Conservation (phyloP, 2,888 invertebrate genomes). For the Lucinisca nassula region DNA sequence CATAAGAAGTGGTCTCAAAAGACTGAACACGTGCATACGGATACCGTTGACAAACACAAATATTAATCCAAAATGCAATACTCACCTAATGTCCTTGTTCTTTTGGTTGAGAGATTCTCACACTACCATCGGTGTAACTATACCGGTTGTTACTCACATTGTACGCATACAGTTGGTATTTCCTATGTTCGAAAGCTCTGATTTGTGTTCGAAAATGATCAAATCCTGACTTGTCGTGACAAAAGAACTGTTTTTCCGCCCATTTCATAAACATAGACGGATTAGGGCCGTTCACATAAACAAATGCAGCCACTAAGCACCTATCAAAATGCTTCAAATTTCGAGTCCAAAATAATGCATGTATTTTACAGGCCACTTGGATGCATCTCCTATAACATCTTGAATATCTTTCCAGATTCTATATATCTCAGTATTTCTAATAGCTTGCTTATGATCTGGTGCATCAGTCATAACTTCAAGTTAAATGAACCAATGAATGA, state of each 20-base stretch:
- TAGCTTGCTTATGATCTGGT: too few species aligned
- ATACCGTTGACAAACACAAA: too few species aligned
- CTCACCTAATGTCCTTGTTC: not conserved
- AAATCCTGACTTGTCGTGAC: not conserved
- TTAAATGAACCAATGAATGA: too few species aligned
- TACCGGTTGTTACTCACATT: not conserved
- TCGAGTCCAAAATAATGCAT: not conserved
- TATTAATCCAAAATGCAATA: too few species aligned
- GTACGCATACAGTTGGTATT: not conserved
- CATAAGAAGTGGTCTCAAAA: too few species aligned
- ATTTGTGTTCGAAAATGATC: not conserved
- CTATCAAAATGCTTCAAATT: not conserved
- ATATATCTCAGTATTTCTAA: too few species aligned
- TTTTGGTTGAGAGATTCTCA: not conserved
- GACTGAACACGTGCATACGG: too few species aligned
- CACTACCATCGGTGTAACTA: not conserved
- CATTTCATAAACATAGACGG: not conserved
- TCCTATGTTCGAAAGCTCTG: not conserved
- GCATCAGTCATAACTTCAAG: too few species aligned
- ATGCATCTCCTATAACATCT: too few species aligned
- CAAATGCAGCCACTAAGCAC: not conserved
- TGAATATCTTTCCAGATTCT: too few species aligned
- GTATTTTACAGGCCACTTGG: too few species aligned
- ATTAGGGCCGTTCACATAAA: not conserved
- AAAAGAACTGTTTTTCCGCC: not conserved